Evolutionary conservation across 92 coral and sea anemone genomes (phyloP).

Genomic region (Umimayanthus kanabou): DNA sequence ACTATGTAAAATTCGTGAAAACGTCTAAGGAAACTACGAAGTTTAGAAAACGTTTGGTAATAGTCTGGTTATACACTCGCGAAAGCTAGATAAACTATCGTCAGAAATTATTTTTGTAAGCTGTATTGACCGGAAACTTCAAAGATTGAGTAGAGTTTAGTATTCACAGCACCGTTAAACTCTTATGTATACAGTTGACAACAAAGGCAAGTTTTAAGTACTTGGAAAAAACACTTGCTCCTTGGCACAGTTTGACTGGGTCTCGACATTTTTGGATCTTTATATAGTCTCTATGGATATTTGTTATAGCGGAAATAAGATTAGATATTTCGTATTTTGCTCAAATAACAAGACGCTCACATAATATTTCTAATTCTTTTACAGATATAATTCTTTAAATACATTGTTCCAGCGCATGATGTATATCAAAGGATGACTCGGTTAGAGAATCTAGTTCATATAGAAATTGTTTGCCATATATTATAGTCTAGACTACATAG

Average conservation of each 20-base stretch:
- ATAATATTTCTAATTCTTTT: no score
- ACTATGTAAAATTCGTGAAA: no score
- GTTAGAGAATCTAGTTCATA: not conserved
- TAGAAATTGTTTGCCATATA: not conserved
- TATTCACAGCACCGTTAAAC: not conserved
- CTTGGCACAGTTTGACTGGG: no score
- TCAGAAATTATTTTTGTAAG: not conserved
- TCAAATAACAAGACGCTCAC: not conserved
- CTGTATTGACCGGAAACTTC: not conserved
- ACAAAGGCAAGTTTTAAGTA: not conserved
- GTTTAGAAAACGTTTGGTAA: no score
- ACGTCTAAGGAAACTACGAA: no score
- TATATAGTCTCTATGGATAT: no score
- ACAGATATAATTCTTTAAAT: no score
- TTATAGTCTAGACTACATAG: not conserved
- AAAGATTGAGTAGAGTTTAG: not conserved
- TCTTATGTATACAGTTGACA: not conserved
- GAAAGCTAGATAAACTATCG: constrained; percentile 12
- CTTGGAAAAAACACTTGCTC: no score
- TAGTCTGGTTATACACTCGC: no score
- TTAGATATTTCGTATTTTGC: no score
- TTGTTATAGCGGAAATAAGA: no score
- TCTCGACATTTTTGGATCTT: no score
- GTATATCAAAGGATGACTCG: not conserved
- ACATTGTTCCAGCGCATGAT: not conserved